These are phyloP conservation scores for Nephrotoma appendiculata DNA, from an alignment of 2,888 invertebrate species.

Conservation along the genomic window DNA sequence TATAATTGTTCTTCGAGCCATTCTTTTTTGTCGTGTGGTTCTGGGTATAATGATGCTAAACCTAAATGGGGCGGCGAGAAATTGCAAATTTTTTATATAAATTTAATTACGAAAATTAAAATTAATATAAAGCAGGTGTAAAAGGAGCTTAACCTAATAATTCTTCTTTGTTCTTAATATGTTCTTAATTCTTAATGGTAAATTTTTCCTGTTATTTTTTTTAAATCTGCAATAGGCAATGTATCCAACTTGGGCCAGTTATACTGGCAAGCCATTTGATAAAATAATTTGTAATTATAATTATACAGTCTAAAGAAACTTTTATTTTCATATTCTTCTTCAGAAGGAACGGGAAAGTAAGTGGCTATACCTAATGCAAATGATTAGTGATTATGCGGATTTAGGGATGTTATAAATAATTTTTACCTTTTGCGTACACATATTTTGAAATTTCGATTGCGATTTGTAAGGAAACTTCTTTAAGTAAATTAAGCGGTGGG, in stretches of 20 bases:
- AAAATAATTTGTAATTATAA: background rate
- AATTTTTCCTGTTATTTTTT: background rate
- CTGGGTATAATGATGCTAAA: conserved; percentile 73
- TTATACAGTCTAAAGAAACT: background rate
- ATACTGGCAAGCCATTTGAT: background rate
- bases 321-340: background rate
- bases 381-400: background rate
- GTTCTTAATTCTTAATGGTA: background rate
- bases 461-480: conserved; percentile 79
- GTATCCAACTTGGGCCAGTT: background rate
- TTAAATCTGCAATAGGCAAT: background rate
- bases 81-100: background rate
- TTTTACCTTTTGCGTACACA: conserved; percentile 72
- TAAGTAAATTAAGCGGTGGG: conserved; percentile 72
- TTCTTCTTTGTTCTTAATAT: background rate
- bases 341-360: background rate
- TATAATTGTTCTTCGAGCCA: conserved; percentile 64
- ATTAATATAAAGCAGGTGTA: background rate
- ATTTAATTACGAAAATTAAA: background rate
- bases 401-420: background rate
- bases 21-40: conserved; percentile 58
- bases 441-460: conserved; percentile 76
- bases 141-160: background rate
- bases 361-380: background rate
- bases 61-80: conserved; percentile 34